Conservation (phyloP, 2,888 invertebrate species). For the Pyralis farinalis region DNA sequence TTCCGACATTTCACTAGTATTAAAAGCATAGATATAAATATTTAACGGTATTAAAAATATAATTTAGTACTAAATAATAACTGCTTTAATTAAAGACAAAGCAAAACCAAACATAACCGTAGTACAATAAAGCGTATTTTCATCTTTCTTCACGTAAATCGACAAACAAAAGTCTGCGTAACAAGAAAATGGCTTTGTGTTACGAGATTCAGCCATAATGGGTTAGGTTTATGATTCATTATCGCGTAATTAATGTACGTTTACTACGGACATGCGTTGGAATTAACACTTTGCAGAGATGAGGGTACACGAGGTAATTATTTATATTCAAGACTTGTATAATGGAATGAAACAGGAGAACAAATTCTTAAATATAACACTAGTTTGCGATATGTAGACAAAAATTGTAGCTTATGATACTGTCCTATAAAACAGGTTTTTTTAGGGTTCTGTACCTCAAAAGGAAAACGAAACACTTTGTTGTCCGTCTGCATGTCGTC, state of each 20-base stretch:
- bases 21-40: too few species aligned
- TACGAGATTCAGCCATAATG: constrained; percentile 40
- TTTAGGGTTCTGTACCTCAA: too few species aligned
- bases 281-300: constrained; percentile 26
- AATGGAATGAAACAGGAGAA: not conserved
- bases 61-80: too few species aligned
- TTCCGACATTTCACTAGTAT: too few species aligned
- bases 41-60: too few species aligned
- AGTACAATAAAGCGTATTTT: constrained; percentile 7
- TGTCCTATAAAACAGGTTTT: too few species aligned
- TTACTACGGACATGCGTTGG: constrained; percentile 26
- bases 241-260: constrained; percentile 39
- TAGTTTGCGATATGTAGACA: too few species aligned
- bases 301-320: not conserved
- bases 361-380: not conserved
- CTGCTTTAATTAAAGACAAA: too few species aligned
- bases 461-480: too few species aligned
- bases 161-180: constrained; percentile 8
- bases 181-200: constrained; percentile 27
- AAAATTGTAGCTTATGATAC: too few species aligned
- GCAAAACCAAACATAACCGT: not conserved
- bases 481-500: too few species aligned
- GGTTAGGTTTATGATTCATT: constrained; percentile 46
- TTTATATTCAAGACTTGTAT: not conserved
- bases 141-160: constrained; percentile 3